phyloP scores from a whole-genome alignment of 2,113 vertebrate species.

The Erinaceus europaeus region DNA sequence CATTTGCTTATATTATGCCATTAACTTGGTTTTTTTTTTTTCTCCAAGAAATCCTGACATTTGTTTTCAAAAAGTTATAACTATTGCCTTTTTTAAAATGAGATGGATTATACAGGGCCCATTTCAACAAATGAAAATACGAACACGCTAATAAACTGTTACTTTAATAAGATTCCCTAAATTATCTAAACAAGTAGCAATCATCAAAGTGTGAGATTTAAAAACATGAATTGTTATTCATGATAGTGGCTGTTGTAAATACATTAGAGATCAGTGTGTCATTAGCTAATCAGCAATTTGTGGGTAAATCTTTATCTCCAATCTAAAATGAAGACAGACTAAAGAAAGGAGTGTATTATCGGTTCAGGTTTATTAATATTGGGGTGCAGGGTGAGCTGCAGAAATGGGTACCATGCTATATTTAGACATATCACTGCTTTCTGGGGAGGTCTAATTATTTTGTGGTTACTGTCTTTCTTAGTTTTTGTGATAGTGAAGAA shows the following conservation, averaged over 20 bases:
- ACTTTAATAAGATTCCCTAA: neutral
- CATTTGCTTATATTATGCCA: neutral
- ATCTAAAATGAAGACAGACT: neutral
- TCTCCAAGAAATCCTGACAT: neutral
- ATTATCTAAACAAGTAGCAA: neutral
- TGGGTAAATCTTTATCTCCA: constrained; percentile 5
- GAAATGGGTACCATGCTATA: neutral
- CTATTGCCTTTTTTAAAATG: neutral
- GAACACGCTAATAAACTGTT: constrained; percentile 5
- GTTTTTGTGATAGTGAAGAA: neutral
- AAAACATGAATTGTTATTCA: no score
- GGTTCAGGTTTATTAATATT: neutral
- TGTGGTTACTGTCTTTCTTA: neutral
- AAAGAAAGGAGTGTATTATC: neutral
- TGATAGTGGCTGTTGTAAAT: neutral
- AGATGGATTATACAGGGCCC: neutral
- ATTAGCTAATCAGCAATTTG: neutral
- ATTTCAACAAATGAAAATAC: constrained; percentile 10
- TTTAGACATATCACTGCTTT: neutral
- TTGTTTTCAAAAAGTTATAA: neutral
- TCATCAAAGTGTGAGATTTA: constrained; percentile 6
- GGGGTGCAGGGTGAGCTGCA: neutral
- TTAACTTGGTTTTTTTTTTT: neutral
- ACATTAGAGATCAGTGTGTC: neutral
- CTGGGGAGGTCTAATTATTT: neutral